Conservation (phyloP, 1,140 invertebrate genomes). For the Drosophila hydei region DNA sequence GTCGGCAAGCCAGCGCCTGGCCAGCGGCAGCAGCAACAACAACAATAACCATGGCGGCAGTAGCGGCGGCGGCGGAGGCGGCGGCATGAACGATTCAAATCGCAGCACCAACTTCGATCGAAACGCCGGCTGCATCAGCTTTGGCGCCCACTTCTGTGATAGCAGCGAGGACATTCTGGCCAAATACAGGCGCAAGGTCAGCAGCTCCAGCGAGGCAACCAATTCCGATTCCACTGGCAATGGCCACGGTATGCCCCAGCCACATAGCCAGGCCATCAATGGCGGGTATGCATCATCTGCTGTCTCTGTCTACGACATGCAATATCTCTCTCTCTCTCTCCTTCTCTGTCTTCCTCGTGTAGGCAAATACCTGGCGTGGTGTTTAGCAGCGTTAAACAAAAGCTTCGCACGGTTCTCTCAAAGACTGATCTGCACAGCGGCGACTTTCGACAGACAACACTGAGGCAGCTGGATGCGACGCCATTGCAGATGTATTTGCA, state of each 20-base stretch:
- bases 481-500: constrained; percentile 86
- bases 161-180: constrained; percentile 95
- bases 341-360: background rate
- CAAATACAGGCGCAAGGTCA: constrained; percentile 95
- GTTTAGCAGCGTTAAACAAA: constrained; percentile 95
- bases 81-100: constrained; percentile 4
- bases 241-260: constrained; percentile 11
- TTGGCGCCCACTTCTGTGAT: constrained; percentile 69
- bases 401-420: constrained; percentile 95
- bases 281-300: constrained; percentile 46
- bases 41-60: too few relatives aligned
- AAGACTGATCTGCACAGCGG: constrained; percentile 89
- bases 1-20: constrained; percentile 11
- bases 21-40: too few relatives aligned
- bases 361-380: constrained; percentile 52
- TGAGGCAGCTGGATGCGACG: constrained; percentile 62
- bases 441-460: constrained; percentile 78
- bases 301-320: background rate
- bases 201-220: constrained; percentile 86
- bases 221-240: constrained; percentile 83
- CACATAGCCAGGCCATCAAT: constrained; percentile 52
- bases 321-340: background rate
- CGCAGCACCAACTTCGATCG: constrained; percentile 79
- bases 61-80: too few relatives aligned
- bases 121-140: constrained; percentile 39